Evolutionary conservation across 2,888 invertebrate species (phyloP).

Genomic region (Drosophila putrida): DNA sequence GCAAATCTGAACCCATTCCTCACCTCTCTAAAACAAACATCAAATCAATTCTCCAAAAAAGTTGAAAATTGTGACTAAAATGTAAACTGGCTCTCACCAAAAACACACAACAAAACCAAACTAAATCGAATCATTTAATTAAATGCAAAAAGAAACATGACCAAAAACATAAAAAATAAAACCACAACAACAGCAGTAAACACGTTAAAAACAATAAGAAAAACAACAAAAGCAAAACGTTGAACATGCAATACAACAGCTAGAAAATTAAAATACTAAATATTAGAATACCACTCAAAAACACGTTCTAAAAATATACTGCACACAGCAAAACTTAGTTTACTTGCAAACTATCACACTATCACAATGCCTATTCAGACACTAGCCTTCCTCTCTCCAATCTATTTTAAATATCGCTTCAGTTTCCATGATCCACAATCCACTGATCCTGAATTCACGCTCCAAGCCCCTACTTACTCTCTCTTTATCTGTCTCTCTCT

Average conservation of each 20-base stretch:
- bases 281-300: conserved; percentile 49
- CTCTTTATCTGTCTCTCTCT: conserved; percentile 5
- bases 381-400: conserved; percentile 7
- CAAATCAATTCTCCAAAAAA: conserved; percentile 1
- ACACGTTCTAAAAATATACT: conserved; percentile 28
- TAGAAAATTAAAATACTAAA: conserved; percentile 33
- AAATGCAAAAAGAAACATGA: conserved; percentile 14
- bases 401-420: conserved; percentile 27
- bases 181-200: conserved; percentile 31
- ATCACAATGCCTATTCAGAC: conserved; percentile 13
- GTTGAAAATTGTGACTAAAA: conserved; percentile 42
- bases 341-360: conserved; percentile 24
- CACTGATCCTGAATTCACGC: conserved; percentile 1
- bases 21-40: conserved; percentile 22
- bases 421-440: conserved; percentile 25
- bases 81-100: conserved; percentile 42
- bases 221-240: conserved; percentile 33
- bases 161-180: conserved; percentile 36
- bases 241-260: conserved; percentile 41
- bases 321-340: conserved; percentile 40
- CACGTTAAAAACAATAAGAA: conserved; percentile 37
- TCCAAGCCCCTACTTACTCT: conserved; percentile 6
- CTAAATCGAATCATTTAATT: conserved; percentile 49
- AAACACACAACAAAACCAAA: conserved; percentile 48
- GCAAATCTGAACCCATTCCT: conserved; percentile 48